These are phyloP conservation scores for Calypte anna DNA, from an alignment of 2,113 vertebrate genomes.

Conservation along the genomic window DNA sequence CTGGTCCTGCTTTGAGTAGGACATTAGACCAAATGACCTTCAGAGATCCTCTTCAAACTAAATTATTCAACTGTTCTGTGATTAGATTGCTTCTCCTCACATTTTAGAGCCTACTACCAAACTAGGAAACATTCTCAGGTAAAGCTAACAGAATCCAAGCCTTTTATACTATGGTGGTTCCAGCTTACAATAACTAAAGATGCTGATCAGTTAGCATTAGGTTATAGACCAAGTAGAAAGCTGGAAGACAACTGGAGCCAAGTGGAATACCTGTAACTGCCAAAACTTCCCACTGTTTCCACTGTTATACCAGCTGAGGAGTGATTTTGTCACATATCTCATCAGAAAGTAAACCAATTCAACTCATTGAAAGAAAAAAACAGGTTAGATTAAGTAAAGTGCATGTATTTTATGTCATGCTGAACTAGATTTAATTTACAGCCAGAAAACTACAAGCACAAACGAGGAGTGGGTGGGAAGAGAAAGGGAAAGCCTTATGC, in stretches of 20 bases:
- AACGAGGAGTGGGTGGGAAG: not conserved
- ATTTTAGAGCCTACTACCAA: not conserved
- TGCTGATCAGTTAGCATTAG: not conserved
- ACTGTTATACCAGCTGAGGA: not conserved
- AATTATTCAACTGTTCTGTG: not conserved
- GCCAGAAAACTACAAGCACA: not conserved
- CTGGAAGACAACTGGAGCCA: not conserved
- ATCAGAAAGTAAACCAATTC: not conserved
- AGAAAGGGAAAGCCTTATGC: not conserved
- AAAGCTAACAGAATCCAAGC: not conserved
- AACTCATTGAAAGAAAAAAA: not conserved
- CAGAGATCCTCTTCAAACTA: not conserved
- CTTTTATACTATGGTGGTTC: not conserved
- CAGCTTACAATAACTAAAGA: not conserved
- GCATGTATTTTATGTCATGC: not conserved
- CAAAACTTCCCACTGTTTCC: not conserved
- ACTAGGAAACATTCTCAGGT: not conserved
- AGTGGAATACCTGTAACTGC: not conserved
- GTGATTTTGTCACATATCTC: not conserved
- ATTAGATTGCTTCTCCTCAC: not conserved
- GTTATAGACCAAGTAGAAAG: not conserved
- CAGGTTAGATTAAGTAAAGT: not conserved
- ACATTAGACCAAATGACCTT: not conserved
- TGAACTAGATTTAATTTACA: not conserved
- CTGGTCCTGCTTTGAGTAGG: not conserved